Evolutionary conservation across 2,797 vertebrate species (phyloP).

Genomic region (Megaceryle alcyon): DNA sequence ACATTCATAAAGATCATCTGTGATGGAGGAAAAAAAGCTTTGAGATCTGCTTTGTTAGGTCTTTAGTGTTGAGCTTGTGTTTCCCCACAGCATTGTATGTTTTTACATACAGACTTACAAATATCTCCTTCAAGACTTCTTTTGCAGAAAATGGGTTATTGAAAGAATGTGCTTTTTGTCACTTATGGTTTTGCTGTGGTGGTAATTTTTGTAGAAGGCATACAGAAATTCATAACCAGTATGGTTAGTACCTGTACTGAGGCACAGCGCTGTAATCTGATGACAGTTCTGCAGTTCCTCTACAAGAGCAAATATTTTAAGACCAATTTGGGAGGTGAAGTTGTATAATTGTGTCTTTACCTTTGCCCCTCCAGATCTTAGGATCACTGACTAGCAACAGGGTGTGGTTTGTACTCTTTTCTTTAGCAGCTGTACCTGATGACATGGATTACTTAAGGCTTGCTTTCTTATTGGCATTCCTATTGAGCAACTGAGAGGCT

Average conservation of each 20-base stretch:
- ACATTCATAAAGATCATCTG: not conserved
- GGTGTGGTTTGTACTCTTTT: not conserved
- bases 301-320: not conserved
- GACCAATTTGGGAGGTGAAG: not conserved
- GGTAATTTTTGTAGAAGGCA: not conserved
- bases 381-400: not conserved
- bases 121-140: not conserved
- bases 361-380: not conserved
- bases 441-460: not conserved
- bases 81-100: fast-evolving
- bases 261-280: not conserved
- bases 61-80: not conserved
- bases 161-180: not conserved
- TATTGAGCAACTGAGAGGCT: not conserved
- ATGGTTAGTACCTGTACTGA: not conserved
- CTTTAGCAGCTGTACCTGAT: not conserved
- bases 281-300: not conserved
- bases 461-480: not conserved
- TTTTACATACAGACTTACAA: not conserved
- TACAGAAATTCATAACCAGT: not conserved
- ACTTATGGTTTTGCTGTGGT: not conserved
- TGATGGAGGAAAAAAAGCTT: not conserved
- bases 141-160: not conserved
- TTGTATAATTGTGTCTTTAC: not conserved
- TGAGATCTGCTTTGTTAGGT: not conserved